Conservation (phyloP, 2,888 invertebrate genomes). For the Caenorhabditis drosophilae region DNA sequence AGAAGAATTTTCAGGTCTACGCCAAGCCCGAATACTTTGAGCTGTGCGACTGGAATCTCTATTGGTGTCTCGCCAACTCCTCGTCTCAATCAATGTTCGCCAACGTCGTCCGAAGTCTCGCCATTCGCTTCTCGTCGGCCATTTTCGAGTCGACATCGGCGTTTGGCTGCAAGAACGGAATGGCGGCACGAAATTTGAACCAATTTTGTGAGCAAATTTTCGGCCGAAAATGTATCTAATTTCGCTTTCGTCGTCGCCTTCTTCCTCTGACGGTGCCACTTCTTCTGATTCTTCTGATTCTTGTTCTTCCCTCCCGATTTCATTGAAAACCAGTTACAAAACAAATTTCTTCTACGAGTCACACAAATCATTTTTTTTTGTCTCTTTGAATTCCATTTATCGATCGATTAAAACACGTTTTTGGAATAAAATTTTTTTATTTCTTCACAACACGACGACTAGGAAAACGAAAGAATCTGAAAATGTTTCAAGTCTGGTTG, state of each 20-base stretch:
- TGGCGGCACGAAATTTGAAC: constrained; percentile 39
- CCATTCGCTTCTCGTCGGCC: constrained; percentile 30
- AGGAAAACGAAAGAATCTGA: no score
- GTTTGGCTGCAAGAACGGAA: constrained; percentile 45
- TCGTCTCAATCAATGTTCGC: constrained; percentile 30
- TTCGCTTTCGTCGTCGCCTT: no score
- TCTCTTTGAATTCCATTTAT: neutral
- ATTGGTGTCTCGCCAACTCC: constrained; percentile 46
- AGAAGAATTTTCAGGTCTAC: constrained; percentile 39
- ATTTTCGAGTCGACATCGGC: constrained; percentile 37
- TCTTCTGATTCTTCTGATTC: neutral
- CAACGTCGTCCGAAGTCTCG: constrained; percentile 31
- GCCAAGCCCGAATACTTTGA: constrained; percentile 45
- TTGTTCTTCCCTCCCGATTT: no score
- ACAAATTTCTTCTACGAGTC: no score
- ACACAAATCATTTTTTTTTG: neutral
- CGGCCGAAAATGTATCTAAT: constrained; percentile 44
- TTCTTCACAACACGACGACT: no score
- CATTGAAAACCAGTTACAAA: no score
- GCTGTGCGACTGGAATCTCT: constrained; percentile 53
- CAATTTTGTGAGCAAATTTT: constrained; percentile 42
- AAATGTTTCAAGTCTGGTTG: no score
- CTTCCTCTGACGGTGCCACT: no score
- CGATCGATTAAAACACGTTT: no score
- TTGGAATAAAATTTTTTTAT: no score